Conservation (phyloP, 1,140 invertebrate genomes). For the Diorhabda carinulata region DNA sequence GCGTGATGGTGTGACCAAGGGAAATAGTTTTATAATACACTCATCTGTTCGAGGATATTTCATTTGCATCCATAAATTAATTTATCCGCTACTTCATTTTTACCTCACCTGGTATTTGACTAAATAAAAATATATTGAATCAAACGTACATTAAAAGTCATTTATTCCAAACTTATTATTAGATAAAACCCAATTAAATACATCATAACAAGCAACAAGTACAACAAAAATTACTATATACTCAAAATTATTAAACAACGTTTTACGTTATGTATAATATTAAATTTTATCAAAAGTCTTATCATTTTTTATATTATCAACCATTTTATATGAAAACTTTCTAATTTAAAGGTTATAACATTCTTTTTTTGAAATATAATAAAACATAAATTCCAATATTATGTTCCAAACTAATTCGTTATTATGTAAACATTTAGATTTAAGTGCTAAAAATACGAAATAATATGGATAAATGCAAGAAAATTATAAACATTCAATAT, state of each 20-base stretch:
- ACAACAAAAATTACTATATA: slow-evolving; percentile 1
- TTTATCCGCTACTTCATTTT: too few species aligned
- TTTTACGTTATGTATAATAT: not conserved
- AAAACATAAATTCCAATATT: too few species aligned
- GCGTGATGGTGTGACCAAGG: too few species aligned
- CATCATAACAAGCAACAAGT: slow-evolving; percentile 1
- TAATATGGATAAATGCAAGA: too few species aligned
- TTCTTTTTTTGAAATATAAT: too few species aligned
- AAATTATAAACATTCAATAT: too few species aligned
- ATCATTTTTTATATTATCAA: slow-evolving; percentile 1
- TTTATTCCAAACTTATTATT: not conserved
- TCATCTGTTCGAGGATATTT: too few species aligned
- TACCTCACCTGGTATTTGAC: too few species aligned
- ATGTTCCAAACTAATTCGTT: not conserved
- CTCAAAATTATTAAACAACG: slow-evolving; percentile 1
- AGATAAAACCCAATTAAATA: not conserved
- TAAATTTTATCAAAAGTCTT: slow-evolving; percentile 3
- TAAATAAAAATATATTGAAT: too few species aligned
- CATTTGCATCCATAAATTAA: too few species aligned
- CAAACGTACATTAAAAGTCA: too few species aligned
- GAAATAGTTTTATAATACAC: too few species aligned
- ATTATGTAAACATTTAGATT: not conserved
- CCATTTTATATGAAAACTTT: not conserved
- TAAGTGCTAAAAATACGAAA: not conserved
- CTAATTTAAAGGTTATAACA: not conserved